Base-by-base conservation (phyloP, 2,113 vertebrate genomes). In the Rousettus leschenaultii region DNA sequence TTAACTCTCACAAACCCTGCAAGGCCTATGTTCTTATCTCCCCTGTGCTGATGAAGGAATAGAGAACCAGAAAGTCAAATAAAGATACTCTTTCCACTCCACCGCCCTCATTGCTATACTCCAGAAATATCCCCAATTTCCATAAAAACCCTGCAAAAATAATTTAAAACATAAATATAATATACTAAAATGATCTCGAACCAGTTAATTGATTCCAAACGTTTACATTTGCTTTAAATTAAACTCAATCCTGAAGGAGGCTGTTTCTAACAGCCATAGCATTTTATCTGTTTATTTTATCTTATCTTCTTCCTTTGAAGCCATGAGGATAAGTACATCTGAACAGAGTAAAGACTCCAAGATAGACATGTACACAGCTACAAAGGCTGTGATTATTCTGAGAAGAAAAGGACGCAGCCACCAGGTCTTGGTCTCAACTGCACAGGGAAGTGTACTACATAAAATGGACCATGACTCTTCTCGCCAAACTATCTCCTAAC, bases 161-260 rank as follows among this genome's bases (percentile, higher is more conserved):
- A 68, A 80, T 24, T 86, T 78, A 65, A 94, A 84, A 45, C 9
- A 55, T 77, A 51, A 30, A 38, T n/a, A 66, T 61, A 77, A 71
- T 15, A 90, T 33, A 63, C 28, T 73, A 66, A 91, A 65, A 94
- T 79, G 40, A 80, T 94, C 35, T 61, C 71, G 66, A 87, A 11
- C 1, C 74, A 59, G 10, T 18, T 86, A 85, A 85, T 61, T 92
- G 86, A 80, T n/a, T 74, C n/a, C 30, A 55, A 24, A 24, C 86
- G 59, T 79, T 92, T 79, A 35, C 48, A 84, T 89, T 93, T 91
- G 71, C 55, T 92, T 96, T 86, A 93, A 77, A 35, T 88, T 93
- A 83, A 78, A 77, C 30, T 70, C 40, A 74, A n/a, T 84, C 93
- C 7, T 12, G 3, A 86, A 79, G n/a, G 48, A 96, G 10, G 77